phyloP scores from a whole-genome alignment of 2,797 vertebrate species.

The Pangasius macronema region DNA sequence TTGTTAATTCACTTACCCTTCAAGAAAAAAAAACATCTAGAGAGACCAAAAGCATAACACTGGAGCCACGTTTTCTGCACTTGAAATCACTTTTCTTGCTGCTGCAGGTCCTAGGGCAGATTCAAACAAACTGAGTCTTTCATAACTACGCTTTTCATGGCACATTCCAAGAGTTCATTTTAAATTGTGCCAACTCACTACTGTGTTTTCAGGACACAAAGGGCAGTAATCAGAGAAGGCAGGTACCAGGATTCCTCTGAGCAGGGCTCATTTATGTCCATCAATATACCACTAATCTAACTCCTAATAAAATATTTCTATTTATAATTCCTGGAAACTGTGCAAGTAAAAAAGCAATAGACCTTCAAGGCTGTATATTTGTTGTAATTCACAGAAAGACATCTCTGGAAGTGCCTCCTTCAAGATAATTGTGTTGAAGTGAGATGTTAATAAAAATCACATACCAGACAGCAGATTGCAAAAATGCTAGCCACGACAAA shows the following conservation, averaged over 20 bases:
- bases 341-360: not conserved
- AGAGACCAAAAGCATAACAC: slow-evolving; percentile 3
- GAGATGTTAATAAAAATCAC: not conserved
- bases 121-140: not conserved
- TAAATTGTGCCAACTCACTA: not conserved
- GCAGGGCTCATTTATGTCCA: not conserved
- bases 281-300: not conserved
- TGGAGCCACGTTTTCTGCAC: not conserved
- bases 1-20: slow-evolving; percentile 13
- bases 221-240: not conserved
- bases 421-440: not conserved
- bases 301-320: not conserved
- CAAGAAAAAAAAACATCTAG: not conserved
- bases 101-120: not conserved
- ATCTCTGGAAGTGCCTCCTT: slow-evolving; percentile 5
- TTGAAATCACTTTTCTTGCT: not conserved
- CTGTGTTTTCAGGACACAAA: not conserved
- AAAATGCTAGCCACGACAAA: not conserved
- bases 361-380: not conserved
- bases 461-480: not conserved
- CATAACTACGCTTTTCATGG: not conserved
- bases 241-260: not conserved
- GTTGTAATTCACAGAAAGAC: not conserved
- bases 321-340: not conserved
- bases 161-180: slow-evolving; percentile 4